Conservation (phyloP, 2,888 invertebrate genomes). For the Eulithis testata region DNA sequence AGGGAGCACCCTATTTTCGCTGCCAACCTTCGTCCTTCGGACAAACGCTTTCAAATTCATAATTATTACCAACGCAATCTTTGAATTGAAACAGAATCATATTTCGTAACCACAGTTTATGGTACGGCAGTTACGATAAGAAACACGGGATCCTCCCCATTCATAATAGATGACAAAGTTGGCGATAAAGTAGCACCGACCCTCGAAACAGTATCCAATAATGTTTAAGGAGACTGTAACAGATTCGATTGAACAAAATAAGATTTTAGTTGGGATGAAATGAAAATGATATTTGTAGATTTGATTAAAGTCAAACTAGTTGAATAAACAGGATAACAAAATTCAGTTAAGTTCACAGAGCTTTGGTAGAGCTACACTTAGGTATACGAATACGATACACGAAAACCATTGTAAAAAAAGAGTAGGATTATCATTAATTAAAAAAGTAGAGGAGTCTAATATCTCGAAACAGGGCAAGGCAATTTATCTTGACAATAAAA, state of each 20-base stretch:
- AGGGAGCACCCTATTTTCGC: no score
- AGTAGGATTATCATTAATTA: conserved; percentile 35
- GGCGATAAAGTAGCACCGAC: conserved; percentile 48
- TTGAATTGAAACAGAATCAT: conserved; percentile 35
- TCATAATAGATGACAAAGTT: conserved; percentile 57
- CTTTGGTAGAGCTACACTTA: neutral
- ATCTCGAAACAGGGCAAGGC: conserved; percentile 32
- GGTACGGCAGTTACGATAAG: conserved; percentile 47
- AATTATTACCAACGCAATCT: conserved; percentile 15
- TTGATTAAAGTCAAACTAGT: neutral
- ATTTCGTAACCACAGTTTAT: conserved; percentile 46
- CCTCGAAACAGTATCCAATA: conserved; percentile 29
- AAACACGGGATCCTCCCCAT: conserved; percentile 50
- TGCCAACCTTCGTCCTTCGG: no score
- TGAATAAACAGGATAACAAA: no score
- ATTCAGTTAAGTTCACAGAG: neutral
- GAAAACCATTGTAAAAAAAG: conserved; percentile 17
- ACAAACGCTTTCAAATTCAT: conserved; percentile 19
- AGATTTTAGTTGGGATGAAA: neutral
- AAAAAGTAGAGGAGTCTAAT: conserved; percentile 27
- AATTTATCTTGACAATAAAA: conserved; percentile 42
- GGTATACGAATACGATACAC: neutral
- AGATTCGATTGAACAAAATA: conserved; percentile 21
- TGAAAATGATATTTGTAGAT: neutral
- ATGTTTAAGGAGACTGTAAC: conserved; percentile 26